A percentile compares a stretch with the other conserved stretches of the same genome.
phyloP scores from a whole-genome alignment of 2,113 vertebrate genomes.

The Anser brachyrhynchus region DNA sequence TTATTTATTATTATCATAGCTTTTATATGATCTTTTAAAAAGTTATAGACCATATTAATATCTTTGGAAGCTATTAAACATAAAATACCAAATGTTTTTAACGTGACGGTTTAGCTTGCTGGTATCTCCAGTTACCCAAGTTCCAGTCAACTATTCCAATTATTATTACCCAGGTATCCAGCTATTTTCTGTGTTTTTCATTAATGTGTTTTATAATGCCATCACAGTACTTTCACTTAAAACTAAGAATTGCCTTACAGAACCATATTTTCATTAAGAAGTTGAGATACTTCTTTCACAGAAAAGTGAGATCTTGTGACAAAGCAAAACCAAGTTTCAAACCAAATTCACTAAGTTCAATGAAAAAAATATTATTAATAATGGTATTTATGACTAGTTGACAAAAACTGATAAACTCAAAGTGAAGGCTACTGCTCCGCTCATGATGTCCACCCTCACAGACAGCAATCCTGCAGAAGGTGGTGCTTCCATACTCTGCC shows the following conservation, averaged over 20 bases:
- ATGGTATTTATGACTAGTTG: background rate
- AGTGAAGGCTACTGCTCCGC: background rate
- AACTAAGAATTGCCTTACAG: background rate
- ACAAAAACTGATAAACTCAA: background rate
- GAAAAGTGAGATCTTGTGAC: background rate
- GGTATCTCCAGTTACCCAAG: background rate
- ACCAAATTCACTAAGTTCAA: background rate
- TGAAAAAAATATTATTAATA: background rate
- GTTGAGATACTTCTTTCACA: background rate
- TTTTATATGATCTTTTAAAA: background rate
- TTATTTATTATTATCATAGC: background rate
- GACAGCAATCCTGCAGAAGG: background rate
- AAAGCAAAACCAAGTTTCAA: background rate
- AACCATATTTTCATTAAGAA: background rate
- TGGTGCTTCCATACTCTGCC: background rate
- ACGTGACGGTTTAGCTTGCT: background rate
- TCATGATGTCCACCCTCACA: background rate
- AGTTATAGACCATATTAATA: background rate
- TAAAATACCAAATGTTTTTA: background rate
- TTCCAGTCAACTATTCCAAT: no score
- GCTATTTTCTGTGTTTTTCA: background rate
- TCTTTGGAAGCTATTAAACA: background rate
- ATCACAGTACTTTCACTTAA: background rate
- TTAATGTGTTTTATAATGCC: background rate
- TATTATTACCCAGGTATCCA: no score